Conservation (phyloP, 2,113 vertebrate genomes). For the Edolisoma coerulescens region DNA sequence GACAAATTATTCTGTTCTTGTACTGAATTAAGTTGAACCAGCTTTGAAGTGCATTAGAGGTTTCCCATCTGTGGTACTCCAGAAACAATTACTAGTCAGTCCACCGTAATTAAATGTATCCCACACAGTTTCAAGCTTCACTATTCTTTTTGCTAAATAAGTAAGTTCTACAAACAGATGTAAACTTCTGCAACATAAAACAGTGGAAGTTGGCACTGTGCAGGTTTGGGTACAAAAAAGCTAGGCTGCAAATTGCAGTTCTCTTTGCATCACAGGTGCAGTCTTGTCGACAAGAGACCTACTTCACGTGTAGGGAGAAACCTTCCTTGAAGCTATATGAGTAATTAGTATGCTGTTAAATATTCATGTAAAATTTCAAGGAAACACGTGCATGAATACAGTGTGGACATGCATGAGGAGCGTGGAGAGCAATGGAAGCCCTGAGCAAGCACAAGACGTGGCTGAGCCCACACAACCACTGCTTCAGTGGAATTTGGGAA, state of each 20-base stretch:
- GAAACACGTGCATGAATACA: background rate
- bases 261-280: slow-evolving; percentile 10
- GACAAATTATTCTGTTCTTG: background rate
- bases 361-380: slow-evolving; percentile 46
- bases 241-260: slow-evolving; percentile 3
- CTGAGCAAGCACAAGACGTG: background rate
- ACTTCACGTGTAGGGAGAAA: slow-evolving; percentile 1
- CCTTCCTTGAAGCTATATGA: slow-evolving; percentile 13
- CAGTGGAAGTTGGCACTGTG: background rate
- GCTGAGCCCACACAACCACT: background rate
- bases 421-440: background rate
- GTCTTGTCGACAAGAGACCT: slow-evolving; percentile 17
- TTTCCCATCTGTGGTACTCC: slow-evolving; percentile 2
- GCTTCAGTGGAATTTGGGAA: slow-evolving; percentile 38
- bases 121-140: background rate
- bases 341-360: slow-evolving; percentile 43
- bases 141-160: slow-evolving; percentile 23
- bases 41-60: background rate
- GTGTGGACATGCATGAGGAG: background rate
- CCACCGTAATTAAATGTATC: background rate
- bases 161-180: background rate
- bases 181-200: background rate
- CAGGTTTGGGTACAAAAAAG: background rate
- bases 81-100: slow-evolving; percentile 21
- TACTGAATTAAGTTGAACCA: background rate